Evolutionary conservation across 2,113 vertebrate species (phyloP).

Genomic region (Condylura cristata): DNA sequence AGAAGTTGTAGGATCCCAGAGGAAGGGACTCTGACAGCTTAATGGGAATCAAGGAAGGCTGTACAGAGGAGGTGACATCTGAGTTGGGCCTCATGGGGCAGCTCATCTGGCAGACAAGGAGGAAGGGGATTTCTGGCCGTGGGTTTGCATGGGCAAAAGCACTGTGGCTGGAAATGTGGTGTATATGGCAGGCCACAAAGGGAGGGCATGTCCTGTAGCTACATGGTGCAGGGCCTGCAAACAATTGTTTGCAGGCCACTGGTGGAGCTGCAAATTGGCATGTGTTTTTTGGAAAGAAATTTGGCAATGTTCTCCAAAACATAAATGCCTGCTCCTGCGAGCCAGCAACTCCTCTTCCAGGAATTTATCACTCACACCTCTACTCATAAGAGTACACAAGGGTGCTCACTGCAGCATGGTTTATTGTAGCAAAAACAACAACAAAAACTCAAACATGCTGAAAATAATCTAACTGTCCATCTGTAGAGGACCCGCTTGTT

Average conservation of each 20-base stretch:
- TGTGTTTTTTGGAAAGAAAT: slow-evolving; percentile 34
- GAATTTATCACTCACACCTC: not conserved
- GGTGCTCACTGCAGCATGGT: not conserved
- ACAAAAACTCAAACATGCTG: too few relatives aligned
- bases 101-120: not conserved
- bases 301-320: slow-evolving; percentile 47
- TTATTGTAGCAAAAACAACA: not conserved
- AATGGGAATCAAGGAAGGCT: not conserved
- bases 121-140: not conserved
- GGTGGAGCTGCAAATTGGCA: slow-evolving; percentile 10
- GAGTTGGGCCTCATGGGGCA: not conserved
- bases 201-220: not conserved
- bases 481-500: not conserved
- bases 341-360: slow-evolving; percentile 49
- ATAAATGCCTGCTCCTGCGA: not conserved
- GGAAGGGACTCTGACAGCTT: not conserved
- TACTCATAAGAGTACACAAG: not conserved
- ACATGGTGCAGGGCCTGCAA: not conserved
- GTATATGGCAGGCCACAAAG: not conserved
- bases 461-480: not conserved
- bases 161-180: not conserved
- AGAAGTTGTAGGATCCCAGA: not conserved
- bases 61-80: not conserved
- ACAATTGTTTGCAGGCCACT: not conserved
- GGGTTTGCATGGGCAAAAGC: not conserved